Evolutionary conservation across 2,888 invertebrate species (phyloP).

Genomic region (Perithous albicinctus): DNA sequence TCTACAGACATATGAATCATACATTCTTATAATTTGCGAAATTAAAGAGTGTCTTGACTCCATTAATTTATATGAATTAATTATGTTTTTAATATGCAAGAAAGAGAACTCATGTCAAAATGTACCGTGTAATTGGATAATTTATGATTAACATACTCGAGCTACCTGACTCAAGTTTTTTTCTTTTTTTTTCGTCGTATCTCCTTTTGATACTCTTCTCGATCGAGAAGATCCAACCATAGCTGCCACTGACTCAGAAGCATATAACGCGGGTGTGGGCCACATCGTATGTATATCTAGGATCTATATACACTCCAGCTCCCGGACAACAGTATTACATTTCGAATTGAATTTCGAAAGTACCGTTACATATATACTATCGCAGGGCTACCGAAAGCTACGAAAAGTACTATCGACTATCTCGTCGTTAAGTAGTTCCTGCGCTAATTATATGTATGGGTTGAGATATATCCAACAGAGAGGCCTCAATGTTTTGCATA

Average conservation of each 20-base stretch:
- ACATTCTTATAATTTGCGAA: neutral
- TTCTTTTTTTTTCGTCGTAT: too few species aligned
- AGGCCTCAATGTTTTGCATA: neutral
- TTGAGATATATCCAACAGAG: neutral
- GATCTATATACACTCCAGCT: slow-evolving; percentile 69
- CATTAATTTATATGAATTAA: slow-evolving; percentile 1
- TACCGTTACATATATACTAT: slow-evolving; percentile 65
- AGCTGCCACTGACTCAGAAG: slow-evolving; percentile 48
- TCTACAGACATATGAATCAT: neutral
- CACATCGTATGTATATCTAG: slow-evolving; percentile 55
- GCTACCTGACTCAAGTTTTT: slow-evolving; percentile 10
- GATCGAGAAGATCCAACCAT: slow-evolving; percentile 37
- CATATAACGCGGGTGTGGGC: slow-evolving; percentile 73
- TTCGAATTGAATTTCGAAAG: slow-evolving; percentile 76
- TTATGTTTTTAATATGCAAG: neutral
- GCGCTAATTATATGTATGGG: slow-evolving; percentile 20
- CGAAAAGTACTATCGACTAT: slow-evolving; percentile 8
- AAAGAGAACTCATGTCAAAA: slow-evolving; percentile 6
- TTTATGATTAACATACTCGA: slow-evolving; percentile 31
- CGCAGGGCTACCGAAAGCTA: slow-evolving; percentile 18
- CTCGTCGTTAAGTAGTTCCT: neutral
- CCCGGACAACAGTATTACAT: slow-evolving; percentile 72
- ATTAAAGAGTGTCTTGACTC: neutral
- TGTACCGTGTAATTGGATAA: slow-evolving; percentile 47
- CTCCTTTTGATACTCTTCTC: slow-evolving; percentile 30